phyloP scores from a whole-genome alignment of 2,113 vertebrate species.

The Myrmecophaga tridactyla region DNA sequence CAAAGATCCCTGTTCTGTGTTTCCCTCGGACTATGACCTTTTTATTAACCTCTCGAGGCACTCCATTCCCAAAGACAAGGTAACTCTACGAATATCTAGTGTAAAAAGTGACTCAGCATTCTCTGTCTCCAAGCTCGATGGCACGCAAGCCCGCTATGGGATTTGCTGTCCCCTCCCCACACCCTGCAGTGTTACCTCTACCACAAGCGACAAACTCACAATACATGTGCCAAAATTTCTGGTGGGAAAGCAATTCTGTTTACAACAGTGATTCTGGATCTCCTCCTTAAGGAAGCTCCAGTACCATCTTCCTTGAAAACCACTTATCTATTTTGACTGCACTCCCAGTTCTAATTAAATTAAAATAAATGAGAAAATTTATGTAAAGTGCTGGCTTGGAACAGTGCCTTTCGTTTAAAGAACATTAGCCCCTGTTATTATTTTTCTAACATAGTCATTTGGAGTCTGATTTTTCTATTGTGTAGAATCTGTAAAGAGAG shows the following conservation, averaged over 20 bases:
- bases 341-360: not conserved
- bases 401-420: not conserved
- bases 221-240: not conserved
- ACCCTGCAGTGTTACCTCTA: not conserved
- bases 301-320: not conserved
- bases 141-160: no score
- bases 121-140: not conserved
- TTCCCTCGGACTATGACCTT: conserved; percentile 81
- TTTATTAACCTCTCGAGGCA: conserved; percentile 83
- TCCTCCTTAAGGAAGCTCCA: not conserved
- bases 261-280: no score
- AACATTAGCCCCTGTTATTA: not conserved
- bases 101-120: not conserved
- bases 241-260: not conserved
- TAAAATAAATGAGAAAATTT: not conserved
- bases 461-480: not conserved
- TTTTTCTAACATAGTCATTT: not conserved
- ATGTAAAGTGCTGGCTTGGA: not conserved
- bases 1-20: conserved; percentile 84
- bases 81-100: conserved; percentile 55
- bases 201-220: not conserved
- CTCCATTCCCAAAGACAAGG: conserved; percentile 83
- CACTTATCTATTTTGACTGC: not conserved
- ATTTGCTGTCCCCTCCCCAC: not conserved
- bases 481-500: not conserved